phyloP scores from a whole-genome alignment of 2,888 invertebrate genomes.

The Hypena proboscidalis region DNA sequence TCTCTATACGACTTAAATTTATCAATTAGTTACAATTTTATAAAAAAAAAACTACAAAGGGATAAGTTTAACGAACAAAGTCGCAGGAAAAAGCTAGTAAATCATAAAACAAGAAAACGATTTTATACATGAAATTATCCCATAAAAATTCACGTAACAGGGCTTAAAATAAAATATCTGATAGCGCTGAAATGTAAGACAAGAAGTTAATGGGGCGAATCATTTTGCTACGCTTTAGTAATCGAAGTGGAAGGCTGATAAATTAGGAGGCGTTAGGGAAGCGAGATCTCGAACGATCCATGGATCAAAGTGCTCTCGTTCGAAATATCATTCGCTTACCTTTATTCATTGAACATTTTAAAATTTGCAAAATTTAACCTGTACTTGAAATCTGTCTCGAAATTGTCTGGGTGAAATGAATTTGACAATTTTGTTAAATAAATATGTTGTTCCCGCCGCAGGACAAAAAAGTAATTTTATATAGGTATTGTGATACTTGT shows the following conservation, averaged over 20 bases:
- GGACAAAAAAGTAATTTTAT: too few relatives aligned
- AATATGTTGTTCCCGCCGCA: too few relatives aligned
- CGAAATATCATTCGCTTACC: slow-evolving; percentile 37
- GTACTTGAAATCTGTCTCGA: too few relatives aligned
- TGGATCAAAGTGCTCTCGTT: slow-evolving; percentile 53
- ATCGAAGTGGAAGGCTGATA: slow-evolving; percentile 75
- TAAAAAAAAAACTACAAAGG: too few relatives aligned
- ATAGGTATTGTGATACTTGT: too few relatives aligned
- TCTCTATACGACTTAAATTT: too few relatives aligned
- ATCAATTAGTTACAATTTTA: too few relatives aligned
- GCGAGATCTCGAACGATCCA: slow-evolving; percentile 50
- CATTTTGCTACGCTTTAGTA: slow-evolving; percentile 71
- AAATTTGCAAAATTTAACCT: slow-evolving; percentile 5
- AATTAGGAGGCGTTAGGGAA: slow-evolving; percentile 56
- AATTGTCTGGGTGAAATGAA: too few relatives aligned
- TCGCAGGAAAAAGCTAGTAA: too few relatives aligned
- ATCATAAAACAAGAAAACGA: slow-evolving; percentile 2
- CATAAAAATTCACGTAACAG: slow-evolving; percentile 35
- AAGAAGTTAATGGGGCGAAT: slow-evolving; percentile 73
- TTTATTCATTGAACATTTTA: slow-evolving; percentile 33
- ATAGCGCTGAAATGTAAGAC: slow-evolving; percentile 58
- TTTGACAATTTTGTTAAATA: too few relatives aligned
- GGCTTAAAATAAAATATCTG: slow-evolving; percentile 51
- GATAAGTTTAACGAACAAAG: too few relatives aligned
- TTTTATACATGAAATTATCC: slow-evolving; percentile 16